Evolutionary conservation across 1,140 invertebrate genomes (phyloP), one percentile per base, ranked within the genome.

Genomic region (Drosophila azteca): DNA sequence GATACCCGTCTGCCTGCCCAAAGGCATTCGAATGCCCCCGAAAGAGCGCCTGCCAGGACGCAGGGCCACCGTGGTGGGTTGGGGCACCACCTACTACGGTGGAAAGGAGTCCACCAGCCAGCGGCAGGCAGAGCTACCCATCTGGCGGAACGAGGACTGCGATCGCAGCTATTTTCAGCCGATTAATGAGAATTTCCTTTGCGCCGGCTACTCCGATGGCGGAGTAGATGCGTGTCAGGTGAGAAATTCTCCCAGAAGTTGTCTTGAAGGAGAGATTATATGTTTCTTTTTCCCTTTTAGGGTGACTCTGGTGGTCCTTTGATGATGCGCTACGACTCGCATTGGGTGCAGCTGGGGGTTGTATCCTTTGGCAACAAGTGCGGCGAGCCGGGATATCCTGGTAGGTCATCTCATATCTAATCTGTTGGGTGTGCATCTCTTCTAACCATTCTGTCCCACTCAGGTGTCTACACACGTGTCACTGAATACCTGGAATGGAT

Each of bases 211-310:
- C 79, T 95, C 95, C 6, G 95, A 97, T 81, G 97, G 97, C 2
- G 97, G 97, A 0, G 96, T 96, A 49, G 97, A 98, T 90, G 97
- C 97, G 13, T 98, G 97, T 91, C 97, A 98, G 93, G 96, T 96
- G 91, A 84, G 59, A 24, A n/a, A 7, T 11, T 3, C 7, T 13
- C 2, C 0, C 1, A 5, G 1, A 5, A 9, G 2, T 0, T 4
- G 2, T 17, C 43, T 7, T 17, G 9, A 3, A 0, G 3, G 0
- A n/a, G 8, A 2, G 1, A 6, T 13, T 54, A 17, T 49, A 1
- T 31, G 57, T 22, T 0, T 22, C 8, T 8, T 17, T 7, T 7
- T 1, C 57, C 29, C 8, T 1, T 41, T 6, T 24, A 90, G 90
- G 92, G 93, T 17, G 93, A 94, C 72, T 94, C 93, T 26, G 91